Percentiles rank a stretch among this genome's conserved stretches.
Evolutionary conservation across 2,888 invertebrate species (phyloP).

Genomic region (Pyralis farinalis): DNA sequence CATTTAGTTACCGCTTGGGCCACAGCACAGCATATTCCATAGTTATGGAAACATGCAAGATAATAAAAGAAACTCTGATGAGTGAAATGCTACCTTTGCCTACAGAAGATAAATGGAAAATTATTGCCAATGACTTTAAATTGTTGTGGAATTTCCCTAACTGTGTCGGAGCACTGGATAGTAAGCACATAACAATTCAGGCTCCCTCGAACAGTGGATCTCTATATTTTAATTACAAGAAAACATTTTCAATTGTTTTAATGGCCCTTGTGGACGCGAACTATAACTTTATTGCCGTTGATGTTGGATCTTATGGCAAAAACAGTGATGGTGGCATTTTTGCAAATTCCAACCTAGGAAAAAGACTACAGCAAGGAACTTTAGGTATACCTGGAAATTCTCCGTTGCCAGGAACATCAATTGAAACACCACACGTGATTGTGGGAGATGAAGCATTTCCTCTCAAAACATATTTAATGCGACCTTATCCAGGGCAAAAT

Average conservation of each 20-base stretch:
- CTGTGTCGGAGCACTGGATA: not conserved
- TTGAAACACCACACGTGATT: not conserved
- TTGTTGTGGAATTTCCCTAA: not conserved
- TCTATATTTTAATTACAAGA: not conserved
- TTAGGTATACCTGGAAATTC: too few species aligned
- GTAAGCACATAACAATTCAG: not conserved
- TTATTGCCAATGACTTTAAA: too few species aligned
- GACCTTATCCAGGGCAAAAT: not conserved
- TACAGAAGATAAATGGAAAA: too few species aligned
- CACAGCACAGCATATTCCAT: too few species aligned
- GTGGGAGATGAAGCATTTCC: slow-evolving; percentile 5
- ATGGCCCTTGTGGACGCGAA: slow-evolving; percentile 4
- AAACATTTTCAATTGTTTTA: not conserved
- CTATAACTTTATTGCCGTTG: slow-evolving; percentile 3
- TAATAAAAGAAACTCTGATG: too few species aligned
- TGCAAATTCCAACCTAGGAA: not conserved
- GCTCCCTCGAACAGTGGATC: not conserved
- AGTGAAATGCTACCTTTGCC: too few species aligned
- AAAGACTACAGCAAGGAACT: not conserved
- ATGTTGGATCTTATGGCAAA: too few species aligned
- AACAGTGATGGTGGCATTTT: not conserved
- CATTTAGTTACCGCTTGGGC: too few species aligned
- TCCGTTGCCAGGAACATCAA: slow-evolving; percentile 3
- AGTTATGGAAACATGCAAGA: too few species aligned
- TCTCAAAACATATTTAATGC: not conserved